Evolutionary conservation across 2,888 invertebrate species (phyloP), one percentile per base, ranked within the genome.

Genomic region (Clostera curtula): DNA sequence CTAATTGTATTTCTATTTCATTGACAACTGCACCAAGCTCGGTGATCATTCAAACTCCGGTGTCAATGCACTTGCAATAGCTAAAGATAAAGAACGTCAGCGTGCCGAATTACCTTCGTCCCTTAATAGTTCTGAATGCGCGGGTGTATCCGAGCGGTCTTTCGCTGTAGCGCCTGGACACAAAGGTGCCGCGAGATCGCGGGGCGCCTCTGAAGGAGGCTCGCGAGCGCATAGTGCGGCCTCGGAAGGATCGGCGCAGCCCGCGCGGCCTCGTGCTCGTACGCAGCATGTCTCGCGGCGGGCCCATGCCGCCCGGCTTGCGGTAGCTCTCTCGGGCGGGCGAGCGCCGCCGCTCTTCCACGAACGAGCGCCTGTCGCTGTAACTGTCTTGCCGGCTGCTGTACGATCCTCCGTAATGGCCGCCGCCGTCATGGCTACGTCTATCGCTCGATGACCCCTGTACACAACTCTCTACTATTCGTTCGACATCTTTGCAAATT

Each of bases 361-460:
- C 74, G 55, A 77, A 83, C 46, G 80, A 74, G 51, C 84, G 66
- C 50, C 84, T 65, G 56, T 83, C 58, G 58, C 68, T 56, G 62
- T 85, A 84, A 66, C 75, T 74, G 36, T 87, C 87, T 74, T 87
- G 87, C 54, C 87, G 85, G 61, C 85, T 65, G 63, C 77, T 64
- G 62, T 83, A 80, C 43, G 82, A 83, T 54, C 80, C 79, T 60
- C 85, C 83, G 67, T 85, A 85, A 68, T 85, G 85, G 46, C 84
- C 77, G 60, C 83, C 80, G 60, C 80, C 83, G 54, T 85, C 86
- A 76, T 85, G 82, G 71, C 84, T 84, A 70, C 84, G 79, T 82
- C 85, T 84, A 71, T 80, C 83, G 57, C 79, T 76, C 66, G 82
- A 74, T 26, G 80, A 76, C 49, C 83, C 84, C 84, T 85, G 84